phyloP scores from a whole-genome alignment of 2,797 vertebrate species.

The Lepus oiostolus region DNA sequence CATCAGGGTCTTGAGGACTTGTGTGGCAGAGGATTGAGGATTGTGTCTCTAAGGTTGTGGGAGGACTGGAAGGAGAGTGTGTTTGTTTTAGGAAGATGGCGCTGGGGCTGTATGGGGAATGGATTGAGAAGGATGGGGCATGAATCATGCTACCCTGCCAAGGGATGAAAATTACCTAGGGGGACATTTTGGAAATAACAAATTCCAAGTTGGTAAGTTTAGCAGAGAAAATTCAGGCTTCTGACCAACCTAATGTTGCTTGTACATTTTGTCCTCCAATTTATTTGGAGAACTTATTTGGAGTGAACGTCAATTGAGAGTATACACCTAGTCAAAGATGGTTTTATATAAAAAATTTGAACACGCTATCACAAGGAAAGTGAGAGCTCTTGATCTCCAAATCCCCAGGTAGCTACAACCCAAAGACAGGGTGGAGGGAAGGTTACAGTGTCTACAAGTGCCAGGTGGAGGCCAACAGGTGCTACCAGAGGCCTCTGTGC shows the following conservation, averaged over 20 bases:
- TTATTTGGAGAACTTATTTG: slow-evolving; percentile 25
- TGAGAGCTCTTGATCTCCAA: neutral
- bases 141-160: neutral
- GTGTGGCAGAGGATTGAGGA: neutral
- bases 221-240: neutral
- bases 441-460: neutral
- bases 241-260: neutral
- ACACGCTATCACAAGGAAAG: neutral
- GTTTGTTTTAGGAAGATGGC: neutral
- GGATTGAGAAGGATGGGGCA: neutral
- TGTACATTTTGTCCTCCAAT: neutral
- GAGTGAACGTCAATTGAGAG: neutral
- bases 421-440: neutral
- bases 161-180: neutral
- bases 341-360: neutral
- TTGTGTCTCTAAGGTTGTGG: neutral
- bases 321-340: neutral
- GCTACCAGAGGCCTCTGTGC: neutral
- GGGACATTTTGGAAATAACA: neutral
- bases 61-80: neutral
- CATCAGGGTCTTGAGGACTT: neutral
- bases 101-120: neutral
- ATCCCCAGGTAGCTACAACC: neutral
- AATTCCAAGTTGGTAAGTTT: neutral
- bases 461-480: neutral